phyloP scores from a whole-genome alignment of 2,797 vertebrate species.

The Arnoldichthys spilopterus region DNA sequence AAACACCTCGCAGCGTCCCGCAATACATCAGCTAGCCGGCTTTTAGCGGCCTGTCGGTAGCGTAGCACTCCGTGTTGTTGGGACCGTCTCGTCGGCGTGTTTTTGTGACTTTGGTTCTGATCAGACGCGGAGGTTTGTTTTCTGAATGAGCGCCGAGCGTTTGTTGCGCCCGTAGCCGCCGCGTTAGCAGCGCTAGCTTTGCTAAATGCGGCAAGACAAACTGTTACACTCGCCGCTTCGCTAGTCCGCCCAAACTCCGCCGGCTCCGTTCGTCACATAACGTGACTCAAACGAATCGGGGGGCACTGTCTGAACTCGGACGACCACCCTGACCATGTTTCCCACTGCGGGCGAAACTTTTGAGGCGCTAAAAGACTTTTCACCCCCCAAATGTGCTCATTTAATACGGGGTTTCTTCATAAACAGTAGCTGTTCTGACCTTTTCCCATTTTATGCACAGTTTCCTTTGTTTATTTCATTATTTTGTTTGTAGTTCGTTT shows the following conservation, averaged over 20 bases:
- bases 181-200: not conserved
- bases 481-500: not conserved
- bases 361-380: not conserved
- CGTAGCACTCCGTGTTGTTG: not conserved
- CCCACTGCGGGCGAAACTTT: not conserved
- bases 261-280: not conserved
- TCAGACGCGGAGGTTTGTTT: too few relatives aligned
- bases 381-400: not conserved
- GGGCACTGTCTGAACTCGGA: not conserved
- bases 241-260: not conserved
- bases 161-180: not conserved
- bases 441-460: not conserved
- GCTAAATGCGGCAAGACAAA: constrained; percentile 29
- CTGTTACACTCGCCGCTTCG: not conserved
- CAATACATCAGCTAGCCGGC: not conserved
- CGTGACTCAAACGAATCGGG: not conserved
- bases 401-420: not conserved
- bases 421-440: not conserved
- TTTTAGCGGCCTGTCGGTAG: constrained; percentile 12
- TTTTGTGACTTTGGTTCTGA: too few relatives aligned
- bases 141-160: not conserved
- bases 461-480: not conserved
- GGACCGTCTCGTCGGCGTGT: not conserved
- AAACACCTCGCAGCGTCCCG: not conserved
- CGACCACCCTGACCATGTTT: not conserved